Base-by-base conservation (phyloP, 2,113 vertebrate genomes). In the Limanda limanda region DNA sequence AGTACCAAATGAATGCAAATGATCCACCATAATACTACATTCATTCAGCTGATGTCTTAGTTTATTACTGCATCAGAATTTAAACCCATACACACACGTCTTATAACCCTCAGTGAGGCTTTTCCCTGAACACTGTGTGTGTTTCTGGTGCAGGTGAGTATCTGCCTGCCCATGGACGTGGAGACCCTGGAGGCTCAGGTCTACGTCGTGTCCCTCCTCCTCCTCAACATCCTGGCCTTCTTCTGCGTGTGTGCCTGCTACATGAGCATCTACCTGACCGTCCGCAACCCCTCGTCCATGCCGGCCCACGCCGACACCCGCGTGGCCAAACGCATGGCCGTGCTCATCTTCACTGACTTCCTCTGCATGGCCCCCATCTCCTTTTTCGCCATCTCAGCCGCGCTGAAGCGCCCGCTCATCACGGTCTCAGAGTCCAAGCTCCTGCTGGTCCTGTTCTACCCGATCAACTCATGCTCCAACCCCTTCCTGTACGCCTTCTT, bases 91-190 rank as follows among this genome's bases (percentile, higher is more conserved):
- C 8, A 37, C 35, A 37, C 35, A 37, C 35, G 8, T 37, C 35
- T 37, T 37, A 37, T 37, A 37, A 37, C 35, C 8, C 35, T 35
- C 35, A 8, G 37, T 42, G 40, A 42, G 40, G 40, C 10, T 42
- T 13, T 42, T 42, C 40, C 40, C 27, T 54, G 52, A n/a, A 21
- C 52, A n/a, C n/a, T 21, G 15, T 61, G 1, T 59, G 12, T 48
- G 37, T 76, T 6, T 59, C 18, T 24, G 25, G 2, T 80, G 11
- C 78, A 92, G 89, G 91, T 94, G 79, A 98, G 98, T 86, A 98
- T 99, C 92, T 99, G 98, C 71, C 92, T 99, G 17, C 98, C 98
- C 7, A 99, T 99, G 98, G 97, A 99, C 45, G 96, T 99, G 42
- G 96, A 97, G 77, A 95, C 93, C 0, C 71, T 82, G 0, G 55